Conservation (phyloP, 37 sponge, comb jelly and placozoan species). For the Crambe crambe region DNA sequence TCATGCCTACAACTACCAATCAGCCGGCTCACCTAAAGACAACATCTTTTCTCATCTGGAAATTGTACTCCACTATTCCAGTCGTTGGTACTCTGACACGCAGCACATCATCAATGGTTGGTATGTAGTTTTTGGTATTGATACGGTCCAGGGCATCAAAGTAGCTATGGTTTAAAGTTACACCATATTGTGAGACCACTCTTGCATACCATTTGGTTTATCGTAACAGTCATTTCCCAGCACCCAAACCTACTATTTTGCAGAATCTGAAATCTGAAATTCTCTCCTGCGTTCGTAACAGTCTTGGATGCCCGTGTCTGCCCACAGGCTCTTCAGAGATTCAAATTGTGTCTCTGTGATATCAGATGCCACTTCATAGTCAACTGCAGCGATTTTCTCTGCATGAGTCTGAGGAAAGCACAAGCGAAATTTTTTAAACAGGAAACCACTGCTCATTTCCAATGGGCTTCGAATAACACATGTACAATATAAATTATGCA, state of each 20-base stretch:
- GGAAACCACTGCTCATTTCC: too few species aligned
- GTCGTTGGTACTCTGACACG: constrained; percentile 92
- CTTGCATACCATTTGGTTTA: not conserved
- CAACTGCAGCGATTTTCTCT: not conserved
- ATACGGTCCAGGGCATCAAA: constrained; percentile 83
- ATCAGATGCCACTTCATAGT: constrained; percentile 26
- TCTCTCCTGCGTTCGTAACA: constrained; percentile 91
- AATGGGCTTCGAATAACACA: too few species aligned
- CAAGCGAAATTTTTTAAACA: too few species aligned
- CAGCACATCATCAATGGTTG: constrained; percentile 87
- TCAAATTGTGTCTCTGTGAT: constrained; percentile 14
- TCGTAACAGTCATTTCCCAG: not conserved
- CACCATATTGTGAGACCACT: not conserved
- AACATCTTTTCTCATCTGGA: constrained; percentile 79
- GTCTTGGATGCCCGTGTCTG: constrained; percentile 54
- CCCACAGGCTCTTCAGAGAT: constrained; percentile 55
- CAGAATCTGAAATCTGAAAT: constrained; percentile 94
- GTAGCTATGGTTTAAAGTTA: constrained; percentile 67
- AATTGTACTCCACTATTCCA: constrained; percentile 90
- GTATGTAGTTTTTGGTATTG: constrained; percentile 62
- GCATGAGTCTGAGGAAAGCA: not conserved
- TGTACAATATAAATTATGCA: not conserved
- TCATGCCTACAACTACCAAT: not conserved
- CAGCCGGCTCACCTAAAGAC: constrained; percentile 70
- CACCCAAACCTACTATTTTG: constrained; percentile 79